Base-by-base conservation (phyloP, 2,888 invertebrate genomes). In the Caenorhabditis imperialis region DNA sequence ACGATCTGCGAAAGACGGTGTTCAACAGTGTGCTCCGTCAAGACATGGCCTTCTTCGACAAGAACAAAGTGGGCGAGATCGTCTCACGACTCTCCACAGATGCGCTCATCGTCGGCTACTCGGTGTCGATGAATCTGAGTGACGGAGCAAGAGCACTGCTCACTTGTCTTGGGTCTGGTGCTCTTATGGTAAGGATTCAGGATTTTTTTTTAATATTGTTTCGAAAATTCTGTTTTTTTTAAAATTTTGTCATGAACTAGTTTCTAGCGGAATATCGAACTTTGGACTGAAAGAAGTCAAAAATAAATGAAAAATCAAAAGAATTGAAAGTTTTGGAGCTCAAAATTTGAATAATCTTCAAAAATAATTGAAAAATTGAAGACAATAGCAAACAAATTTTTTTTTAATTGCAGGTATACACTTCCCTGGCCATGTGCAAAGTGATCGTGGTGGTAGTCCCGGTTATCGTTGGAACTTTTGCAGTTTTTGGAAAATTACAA, bases 101-200 rank as follows among this genome's bases (percentile, higher is more conserved):
- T 88, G 93, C 96, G 0, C 93, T 93, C 79, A 90, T 96, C 16
- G 95, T 98, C 6, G 95, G 96, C 6, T 92, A 94, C 72, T 93
- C 96, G 37, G 91, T 98, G 1, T 96, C 96, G 58, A 93, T 92
- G 88, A 98, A 98, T 90, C 92, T 98, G 67, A 95, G 96, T 2
- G 97, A 98, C 90, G 98, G 98, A 0, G 89, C 97, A 22, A 90
- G 98, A 48, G 94, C 96, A 0, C 88, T 92, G 2, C 92, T 95
- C 71, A 95, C 95, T 92, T 93, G 94, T 8, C 89, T 92, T 25
- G 94, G 93, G 44, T 95, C 96, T 0, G 92, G 94, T 37, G 93
- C 93, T 25, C 95, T 98, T 94, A 97, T 97, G 97, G 94, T 94
- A 89, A 88, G 83, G 45, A 14, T 45, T 20, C 2, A n/a, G 12